Base-by-base conservation (phyloP, 2,797 vertebrate genomes). In the Chelidonichthys spinosus region DNA sequence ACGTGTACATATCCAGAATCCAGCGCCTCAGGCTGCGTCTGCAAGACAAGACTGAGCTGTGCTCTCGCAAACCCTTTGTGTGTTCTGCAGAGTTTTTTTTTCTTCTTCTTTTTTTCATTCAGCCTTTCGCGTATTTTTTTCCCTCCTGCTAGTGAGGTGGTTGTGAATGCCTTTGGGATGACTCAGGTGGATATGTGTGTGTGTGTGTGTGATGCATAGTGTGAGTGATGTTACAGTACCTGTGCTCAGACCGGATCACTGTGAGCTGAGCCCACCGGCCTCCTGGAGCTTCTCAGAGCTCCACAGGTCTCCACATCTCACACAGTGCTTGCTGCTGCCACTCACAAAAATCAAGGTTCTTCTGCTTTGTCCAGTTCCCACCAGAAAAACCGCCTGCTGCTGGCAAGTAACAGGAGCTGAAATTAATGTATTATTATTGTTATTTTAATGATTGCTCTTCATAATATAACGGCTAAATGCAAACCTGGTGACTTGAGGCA, bases 151-250 rank as follows among this genome's bases (percentile, higher is more conserved):
- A 63, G 85, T 75, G 84, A 90, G 85, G 85, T 88, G 82, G 84
- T 78, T 85, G 76, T 76, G 86, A 92, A 94, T 94, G 72, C 92
- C 91, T 91, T 69, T 75, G 86, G 88, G 91, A 91, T 91, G 90
- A 93, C 77, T 89, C 84, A 90, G 80, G 82, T 74, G 53, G 74
- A 55, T 74, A 63, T 76, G 74, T 67, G 7, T 46, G 62, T 58
- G 65, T 75, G 11, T 68, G 50, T 63, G 14, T 59, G 52, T 39
- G 46, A 52, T 25, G 25, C 25, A 25, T 25, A 25, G 25, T 25
- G 70, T 55, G 58, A 13, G 64, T 14, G 73, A 49, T 70, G 77
- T 84, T 87, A 58, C 74, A 79, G 79, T 87, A 89, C 88, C 84
- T 92, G 82, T 87, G 83, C 82, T 88, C 75, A 71, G 69, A 76